phyloP scores from a whole-genome alignment of 2,113 vertebrate species.

The Furnarius figulus region DNA sequence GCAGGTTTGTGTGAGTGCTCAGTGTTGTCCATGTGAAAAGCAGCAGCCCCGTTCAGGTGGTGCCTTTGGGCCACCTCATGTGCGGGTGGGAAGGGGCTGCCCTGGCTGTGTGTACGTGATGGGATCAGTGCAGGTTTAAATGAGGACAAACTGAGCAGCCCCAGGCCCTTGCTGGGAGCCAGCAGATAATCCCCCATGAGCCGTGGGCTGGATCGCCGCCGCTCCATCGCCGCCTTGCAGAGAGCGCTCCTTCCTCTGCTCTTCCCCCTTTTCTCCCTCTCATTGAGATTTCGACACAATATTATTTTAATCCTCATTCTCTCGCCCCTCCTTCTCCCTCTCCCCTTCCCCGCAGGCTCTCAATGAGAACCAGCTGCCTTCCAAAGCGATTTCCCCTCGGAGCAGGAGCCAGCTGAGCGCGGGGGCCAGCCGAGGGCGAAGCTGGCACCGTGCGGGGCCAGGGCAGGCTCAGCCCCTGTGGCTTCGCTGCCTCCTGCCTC shows the following conservation, averaged over 20 bases:
- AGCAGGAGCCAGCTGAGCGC: background rate
- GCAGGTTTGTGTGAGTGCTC: background rate
- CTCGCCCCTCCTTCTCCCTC: background rate
- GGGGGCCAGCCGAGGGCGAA: background rate
- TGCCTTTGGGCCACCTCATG: background rate
- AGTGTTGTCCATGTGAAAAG: accelerated
- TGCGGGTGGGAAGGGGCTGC: background rate
- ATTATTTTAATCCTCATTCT: constrained; percentile 4
- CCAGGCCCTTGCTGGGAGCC: background rate
- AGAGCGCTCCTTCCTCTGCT: background rate
- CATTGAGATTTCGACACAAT: background rate
- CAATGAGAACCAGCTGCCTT: constrained; percentile 58
- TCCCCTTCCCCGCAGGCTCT: background rate
- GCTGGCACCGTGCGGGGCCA: background rate
- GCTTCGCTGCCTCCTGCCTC: background rate
- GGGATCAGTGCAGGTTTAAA: background rate
- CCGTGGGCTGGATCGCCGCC: accelerated
- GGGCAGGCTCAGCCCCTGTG: background rate
- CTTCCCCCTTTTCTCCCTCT: background rate
- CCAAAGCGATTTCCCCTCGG: background rate
- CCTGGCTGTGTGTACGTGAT: background rate
- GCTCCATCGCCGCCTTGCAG: background rate
- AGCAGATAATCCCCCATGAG: background rate
- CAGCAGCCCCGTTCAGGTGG: accelerated
- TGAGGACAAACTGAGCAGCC: background rate